Base-by-base conservation (phyloP, 2,113 vertebrate species). In the Porphyrio hochstetteri region DNA sequence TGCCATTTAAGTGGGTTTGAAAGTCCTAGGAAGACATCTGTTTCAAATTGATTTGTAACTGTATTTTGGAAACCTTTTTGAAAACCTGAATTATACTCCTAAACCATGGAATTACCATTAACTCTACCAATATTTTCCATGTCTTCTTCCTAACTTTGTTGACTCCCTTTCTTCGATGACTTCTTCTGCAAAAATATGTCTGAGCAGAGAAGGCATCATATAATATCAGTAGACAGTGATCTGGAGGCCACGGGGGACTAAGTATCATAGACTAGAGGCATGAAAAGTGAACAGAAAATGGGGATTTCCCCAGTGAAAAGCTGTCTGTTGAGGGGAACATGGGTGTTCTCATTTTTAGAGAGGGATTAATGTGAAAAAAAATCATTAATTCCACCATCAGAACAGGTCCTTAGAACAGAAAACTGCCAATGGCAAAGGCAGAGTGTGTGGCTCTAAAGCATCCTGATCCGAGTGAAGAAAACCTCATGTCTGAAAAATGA, bases 251-350 rank as follows among this genome's bases (percentile, higher is more conserved):
- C 16, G 53, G 44, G 57, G 5, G 3, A 81, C 42, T 33, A 71
- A 40, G 6, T 9, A 56, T 38, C 29, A 29, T 3, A 70, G 35
- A n/a, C 5, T 10, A 74, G 8, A 91, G 19, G 8, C 40, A 38
- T 2, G 46, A 24, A 48, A 70, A 40, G 9, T 33, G 17, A 64
- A 27, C 5, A 48, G 21, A 57, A 74, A 74, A 52, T 21, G 2
- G 5, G 44, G 10, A 40, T 91, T 78, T 82, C 4, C 11, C 1
- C 0, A 3, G 5, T 9, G 1, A 23, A 29, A 79, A 48, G 2
- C 9, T 64, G 20, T 59, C 21, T 33, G 5, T 3, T 11, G 9
- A 9, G 5, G 3, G 18, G 2, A 8, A 64, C 7, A 5, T 23
- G 28, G 19, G 11, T 16, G n/a, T 44, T 74, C 38, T 36, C 0